A percentile compares a stretch with the other conserved stretches of the same genome.
Evolutionary conservation across 2,888 invertebrate genomes (phyloP).

Genomic region (Tineola bisselliella): DNA sequence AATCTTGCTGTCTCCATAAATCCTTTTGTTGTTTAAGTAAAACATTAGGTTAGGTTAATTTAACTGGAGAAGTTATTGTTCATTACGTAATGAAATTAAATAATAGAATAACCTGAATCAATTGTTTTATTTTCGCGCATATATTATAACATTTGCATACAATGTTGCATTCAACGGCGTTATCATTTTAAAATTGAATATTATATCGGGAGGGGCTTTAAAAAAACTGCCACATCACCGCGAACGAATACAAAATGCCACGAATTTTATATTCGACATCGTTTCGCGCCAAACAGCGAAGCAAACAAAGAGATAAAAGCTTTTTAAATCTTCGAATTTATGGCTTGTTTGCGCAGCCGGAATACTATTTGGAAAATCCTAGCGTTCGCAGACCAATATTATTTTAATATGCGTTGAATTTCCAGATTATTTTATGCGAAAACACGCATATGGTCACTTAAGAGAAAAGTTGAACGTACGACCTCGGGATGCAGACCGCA

Average conservation of each 20-base stretch:
- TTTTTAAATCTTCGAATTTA: conserved; percentile 40
- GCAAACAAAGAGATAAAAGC: conserved; percentile 15
- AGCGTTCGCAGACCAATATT: conserved; percentile 30
- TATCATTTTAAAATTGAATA: conserved; percentile 6
- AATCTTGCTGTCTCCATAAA: too few relatives aligned
- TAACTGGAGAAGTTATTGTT: too few relatives aligned
- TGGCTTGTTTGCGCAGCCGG: conserved; percentile 51
- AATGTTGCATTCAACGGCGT: not conserved
- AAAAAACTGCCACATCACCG: conserved; percentile 15
- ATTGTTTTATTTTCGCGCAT: too few relatives aligned
- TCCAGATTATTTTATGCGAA: conserved; percentile 28
- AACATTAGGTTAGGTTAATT: too few relatives aligned
- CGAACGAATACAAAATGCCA: conserved; percentile 6
- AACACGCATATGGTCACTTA: conserved; percentile 25
- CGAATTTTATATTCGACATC: conserved; percentile 14
- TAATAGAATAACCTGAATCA: too few relatives aligned
- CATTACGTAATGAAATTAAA: too few relatives aligned
- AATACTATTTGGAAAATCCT: conserved; percentile 36
- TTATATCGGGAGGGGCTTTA: conserved; percentile 6
- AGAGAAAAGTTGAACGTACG: not conserved
- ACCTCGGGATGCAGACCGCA: not conserved
- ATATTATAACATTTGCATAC: not conserved
- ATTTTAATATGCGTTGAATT: conserved; percentile 36
- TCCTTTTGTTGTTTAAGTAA: too few relatives aligned
- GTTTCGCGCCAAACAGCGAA: conserved; percentile 15